Conservation (phyloP, 2,888 invertebrate species). For the Drosophila fungiperda region DNA sequence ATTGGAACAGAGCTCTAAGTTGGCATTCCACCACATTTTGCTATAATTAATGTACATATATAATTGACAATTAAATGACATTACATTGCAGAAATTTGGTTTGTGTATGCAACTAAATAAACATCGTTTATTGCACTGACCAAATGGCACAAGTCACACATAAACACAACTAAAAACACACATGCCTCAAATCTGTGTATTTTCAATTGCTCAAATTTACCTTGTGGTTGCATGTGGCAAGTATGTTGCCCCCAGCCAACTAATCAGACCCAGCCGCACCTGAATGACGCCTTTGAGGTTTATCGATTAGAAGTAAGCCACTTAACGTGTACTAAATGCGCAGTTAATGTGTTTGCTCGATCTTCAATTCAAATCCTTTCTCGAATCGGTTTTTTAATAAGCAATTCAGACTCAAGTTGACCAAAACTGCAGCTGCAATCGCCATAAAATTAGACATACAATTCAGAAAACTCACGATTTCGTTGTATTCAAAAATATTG, state of each 20-base stretch:
- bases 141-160: constrained; percentile 32
- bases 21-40: constrained; percentile 4
- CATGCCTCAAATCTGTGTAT: constrained; percentile 7
- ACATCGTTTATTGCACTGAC: constrained; percentile 37
- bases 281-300: constrained; percentile 52
- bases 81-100: constrained; percentile 40
- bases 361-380: constrained; percentile 29
- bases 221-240: constrained; percentile 37
- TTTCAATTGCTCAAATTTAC: constrained; percentile 49
- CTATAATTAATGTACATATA: constrained; percentile 59
- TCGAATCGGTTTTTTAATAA: not conserved
- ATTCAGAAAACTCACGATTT: not conserved
- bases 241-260: constrained; percentile 37
- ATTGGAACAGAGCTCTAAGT: constrained; percentile 14
- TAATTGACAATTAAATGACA: constrained; percentile 65
- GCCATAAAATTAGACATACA: not conserved
- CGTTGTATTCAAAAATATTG: not conserved
- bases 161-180: constrained; percentile 9
- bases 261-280: constrained; percentile 10
- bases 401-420: not conserved
- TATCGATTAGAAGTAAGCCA: constrained; percentile 71
- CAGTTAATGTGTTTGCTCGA: constrained; percentile 63
- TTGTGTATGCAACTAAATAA: constrained; percentile 30
- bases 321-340: constrained; percentile 57
- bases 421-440: not conserved